Evolutionary conservation across 2,113 vertebrate species (phyloP).

Genomic region (Triplophysa tibetana): DNA sequence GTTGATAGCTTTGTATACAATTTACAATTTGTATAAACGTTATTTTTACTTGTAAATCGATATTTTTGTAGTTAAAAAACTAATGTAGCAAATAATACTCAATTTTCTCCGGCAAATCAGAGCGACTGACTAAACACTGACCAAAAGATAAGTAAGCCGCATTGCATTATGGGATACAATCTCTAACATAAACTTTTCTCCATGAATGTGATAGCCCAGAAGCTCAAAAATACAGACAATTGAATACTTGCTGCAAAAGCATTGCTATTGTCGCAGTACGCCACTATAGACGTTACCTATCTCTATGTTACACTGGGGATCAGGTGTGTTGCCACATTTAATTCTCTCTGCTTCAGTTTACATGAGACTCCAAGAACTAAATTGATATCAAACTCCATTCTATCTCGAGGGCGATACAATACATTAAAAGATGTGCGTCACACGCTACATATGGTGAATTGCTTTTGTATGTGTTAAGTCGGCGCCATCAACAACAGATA

Average conservation of each 20-base stretch:
- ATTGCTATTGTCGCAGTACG: neutral
- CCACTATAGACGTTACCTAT: neutral
- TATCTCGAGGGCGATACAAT: neutral
- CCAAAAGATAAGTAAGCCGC: too few species aligned
- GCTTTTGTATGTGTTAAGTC: neutral
- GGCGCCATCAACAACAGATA: constrained; percentile 30
- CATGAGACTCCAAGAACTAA: neutral
- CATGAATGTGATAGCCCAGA: too few species aligned
- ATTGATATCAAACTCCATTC: constrained; percentile 20
- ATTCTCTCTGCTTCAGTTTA: neutral
- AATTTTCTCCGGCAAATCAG: too few species aligned
- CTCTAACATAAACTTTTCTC: too few species aligned
- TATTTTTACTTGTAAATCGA: too few species aligned
- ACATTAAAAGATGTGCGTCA: neutral
- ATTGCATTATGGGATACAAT: too few species aligned
- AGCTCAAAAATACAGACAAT: neutral
- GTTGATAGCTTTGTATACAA: too few species aligned
- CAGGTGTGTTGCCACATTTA: neutral
- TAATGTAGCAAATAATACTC: too few species aligned
- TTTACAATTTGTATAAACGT: too few species aligned
- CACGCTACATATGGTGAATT: constrained; percentile 15
- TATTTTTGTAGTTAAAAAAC: too few species aligned
- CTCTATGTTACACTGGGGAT: neutral
- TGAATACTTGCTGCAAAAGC: neutral
- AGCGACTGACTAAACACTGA: too few species aligned